These are phyloP conservation scores for Streptopelia turtur DNA, from an alignment of 2,797 vertebrate species.

Conservation along the genomic window DNA sequence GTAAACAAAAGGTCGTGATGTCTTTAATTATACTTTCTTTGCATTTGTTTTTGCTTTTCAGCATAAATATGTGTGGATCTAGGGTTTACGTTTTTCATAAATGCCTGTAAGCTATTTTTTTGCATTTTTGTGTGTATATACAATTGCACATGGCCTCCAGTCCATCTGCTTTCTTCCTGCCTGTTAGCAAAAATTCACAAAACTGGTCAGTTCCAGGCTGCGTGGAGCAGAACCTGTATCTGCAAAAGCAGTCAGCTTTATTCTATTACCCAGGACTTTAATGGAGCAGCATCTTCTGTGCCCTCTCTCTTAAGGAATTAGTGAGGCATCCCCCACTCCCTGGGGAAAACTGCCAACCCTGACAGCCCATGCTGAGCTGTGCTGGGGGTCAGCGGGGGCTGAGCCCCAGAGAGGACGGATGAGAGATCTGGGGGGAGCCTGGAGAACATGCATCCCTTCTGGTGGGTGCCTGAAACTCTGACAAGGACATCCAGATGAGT, in stretches of 20 bases:
- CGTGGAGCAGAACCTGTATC: background rate
- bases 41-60: background rate
- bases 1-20: constrained; percentile 11
- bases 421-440: background rate
- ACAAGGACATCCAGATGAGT: background rate
- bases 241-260: background rate
- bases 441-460: background rate
- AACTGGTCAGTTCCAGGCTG: background rate
- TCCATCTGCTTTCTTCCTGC: background rate
- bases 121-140: background rate
- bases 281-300: background rate
- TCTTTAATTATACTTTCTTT: constrained; percentile 27
- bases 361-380: background rate
- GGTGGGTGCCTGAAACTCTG: background rate
- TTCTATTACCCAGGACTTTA: background rate
- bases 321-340: rapidly evolving
- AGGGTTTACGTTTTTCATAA: background rate
- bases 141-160: background rate
- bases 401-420: background rate
- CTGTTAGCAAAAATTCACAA: background rate
- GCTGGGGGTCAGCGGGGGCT: background rate
- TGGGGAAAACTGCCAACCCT: background rate
- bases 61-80: background rate
- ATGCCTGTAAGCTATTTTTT: background rate
- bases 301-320: background rate